Conservation (phyloP, 2,797 vertebrate species). For the Galagoides demidoff region DNA sequence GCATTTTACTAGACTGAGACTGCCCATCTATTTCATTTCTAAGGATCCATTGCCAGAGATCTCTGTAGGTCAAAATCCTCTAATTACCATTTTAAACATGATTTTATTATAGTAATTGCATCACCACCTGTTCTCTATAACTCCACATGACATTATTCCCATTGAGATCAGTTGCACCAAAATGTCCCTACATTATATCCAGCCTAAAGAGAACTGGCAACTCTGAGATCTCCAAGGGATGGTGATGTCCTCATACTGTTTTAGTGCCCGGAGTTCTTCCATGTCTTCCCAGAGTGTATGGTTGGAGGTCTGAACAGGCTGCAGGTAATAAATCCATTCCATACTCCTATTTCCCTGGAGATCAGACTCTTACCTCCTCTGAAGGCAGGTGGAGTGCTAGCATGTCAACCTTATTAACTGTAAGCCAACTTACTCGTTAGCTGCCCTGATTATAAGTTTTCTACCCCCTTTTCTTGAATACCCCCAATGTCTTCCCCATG, state of each 20-base stretch:
- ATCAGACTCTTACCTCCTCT: not conserved
- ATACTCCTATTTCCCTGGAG: not conserved
- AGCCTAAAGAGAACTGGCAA: not conserved
- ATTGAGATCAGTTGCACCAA: slow-evolving; percentile 9
- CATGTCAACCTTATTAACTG: not conserved
- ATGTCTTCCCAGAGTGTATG: not conserved
- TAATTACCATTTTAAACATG: slow-evolving; percentile 46
- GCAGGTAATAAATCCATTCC: too few species aligned
- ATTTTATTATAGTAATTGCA: slow-evolving; percentile 29
- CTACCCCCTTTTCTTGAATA: not conserved
- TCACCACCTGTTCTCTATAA: slow-evolving; percentile 40
- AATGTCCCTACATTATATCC: not conserved
- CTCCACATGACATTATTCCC: slow-evolving; percentile 2
- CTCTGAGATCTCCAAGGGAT: not conserved
- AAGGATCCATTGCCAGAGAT: slow-evolving; percentile 54
- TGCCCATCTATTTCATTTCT: slow-evolving; percentile 22
- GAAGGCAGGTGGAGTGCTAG: not conserved
- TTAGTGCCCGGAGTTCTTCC: not conserved
- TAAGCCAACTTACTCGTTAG: not conserved
- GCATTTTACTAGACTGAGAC: not conserved
- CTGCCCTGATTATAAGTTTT: not conserved
- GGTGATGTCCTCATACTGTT: not conserved
- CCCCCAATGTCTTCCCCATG: not conserved
- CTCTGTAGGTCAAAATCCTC: slow-evolving; percentile 32
- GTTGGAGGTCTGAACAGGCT: not conserved